A percentile compares a stretch with the other conserved stretches of the same genome.
These are phyloP conservation scores for Parnassius mnemosyne DNA, from an alignment of 2,888 invertebrate genomes.

Conservation along the genomic window DNA sequence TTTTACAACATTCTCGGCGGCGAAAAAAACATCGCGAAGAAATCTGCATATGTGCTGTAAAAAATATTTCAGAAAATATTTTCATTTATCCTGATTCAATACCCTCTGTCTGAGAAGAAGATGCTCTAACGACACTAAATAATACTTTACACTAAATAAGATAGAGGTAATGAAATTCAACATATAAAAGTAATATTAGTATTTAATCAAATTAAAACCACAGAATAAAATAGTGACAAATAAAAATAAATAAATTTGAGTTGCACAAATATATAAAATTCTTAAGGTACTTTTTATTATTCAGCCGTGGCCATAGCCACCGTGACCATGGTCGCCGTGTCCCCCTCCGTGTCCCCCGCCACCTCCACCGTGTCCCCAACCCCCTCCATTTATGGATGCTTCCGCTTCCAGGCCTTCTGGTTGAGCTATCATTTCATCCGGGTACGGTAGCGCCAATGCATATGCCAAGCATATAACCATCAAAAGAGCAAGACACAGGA, in stretches of 20 bases:
- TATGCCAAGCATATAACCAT: constrained; percentile 50
- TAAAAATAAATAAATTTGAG: background rate
- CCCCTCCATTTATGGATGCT: constrained; percentile 22
- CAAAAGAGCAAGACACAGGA: constrained; percentile 44
- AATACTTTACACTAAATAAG: too few species aligned
- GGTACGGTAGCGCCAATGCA: constrained; percentile 44
- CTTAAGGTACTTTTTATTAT: background rate
- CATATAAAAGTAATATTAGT: background rate
- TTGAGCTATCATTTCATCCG: constrained; percentile 22
- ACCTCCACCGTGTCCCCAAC: constrained; percentile 21
- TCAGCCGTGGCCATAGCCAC: constrained; percentile 18
- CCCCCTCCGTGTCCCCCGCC: constrained; percentile 11
- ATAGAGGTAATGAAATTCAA: too few species aligned
- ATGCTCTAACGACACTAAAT: too few species aligned
- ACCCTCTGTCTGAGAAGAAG: too few species aligned
- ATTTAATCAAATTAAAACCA: background rate
- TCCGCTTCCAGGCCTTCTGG: constrained; percentile 24
- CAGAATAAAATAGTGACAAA: background rate
- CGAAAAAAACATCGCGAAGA: too few species aligned
- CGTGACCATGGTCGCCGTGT: constrained; percentile 18
- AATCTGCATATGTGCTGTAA: too few species aligned
- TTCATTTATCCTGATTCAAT: too few species aligned
- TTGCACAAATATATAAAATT: background rate
- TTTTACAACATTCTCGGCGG: too few species aligned
- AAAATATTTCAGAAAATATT: too few species aligned